These are phyloP conservation scores for Notolabrus celidotus DNA, from an alignment of 2,797 vertebrate genomes.

Conservation along the genomic window DNA sequence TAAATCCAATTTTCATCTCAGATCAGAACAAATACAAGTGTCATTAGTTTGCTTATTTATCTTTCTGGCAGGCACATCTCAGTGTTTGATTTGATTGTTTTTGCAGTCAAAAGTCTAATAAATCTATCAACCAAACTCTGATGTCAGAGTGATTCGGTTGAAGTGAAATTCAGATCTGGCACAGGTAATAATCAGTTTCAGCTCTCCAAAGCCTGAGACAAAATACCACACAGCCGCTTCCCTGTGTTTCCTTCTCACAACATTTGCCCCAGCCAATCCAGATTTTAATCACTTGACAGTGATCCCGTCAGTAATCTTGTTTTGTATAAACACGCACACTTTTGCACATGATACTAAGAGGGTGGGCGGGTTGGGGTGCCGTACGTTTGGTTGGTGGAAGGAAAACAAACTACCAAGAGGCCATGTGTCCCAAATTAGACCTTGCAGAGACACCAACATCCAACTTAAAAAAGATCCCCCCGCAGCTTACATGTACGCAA, in stretches of 20 bases:
- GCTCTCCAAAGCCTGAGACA: slow-evolving; percentile 34
- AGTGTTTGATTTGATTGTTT: slow-evolving; percentile 18
- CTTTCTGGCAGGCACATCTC: background rate
- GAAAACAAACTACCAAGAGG: slow-evolving; percentile 54
- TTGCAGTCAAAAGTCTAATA: slow-evolving; percentile 8
- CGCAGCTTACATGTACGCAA: slow-evolving; percentile 6
- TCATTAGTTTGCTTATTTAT: slow-evolving; percentile 19
- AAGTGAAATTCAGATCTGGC: slow-evolving; percentile 33
- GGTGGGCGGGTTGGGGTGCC: slow-evolving; percentile 29
- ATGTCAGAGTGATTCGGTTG: slow-evolving; percentile 16
- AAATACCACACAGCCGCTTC: slow-evolving; percentile 44
- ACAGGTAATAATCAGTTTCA: slow-evolving; percentile 52
- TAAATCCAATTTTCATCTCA: background rate
- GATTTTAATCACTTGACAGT: slow-evolving; percentile 62
- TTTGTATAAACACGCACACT: slow-evolving; percentile 61
- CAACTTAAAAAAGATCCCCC: slow-evolving; percentile 34
- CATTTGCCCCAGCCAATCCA: slow-evolving; percentile 35
- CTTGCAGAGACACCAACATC: slow-evolving; percentile 50
- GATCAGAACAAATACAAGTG: slow-evolving; percentile 8
- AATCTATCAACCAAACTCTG: slow-evolving; percentile 16
- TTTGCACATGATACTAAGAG: slow-evolving; percentile 34
- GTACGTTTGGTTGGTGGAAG: slow-evolving; percentile 34
- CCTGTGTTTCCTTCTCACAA: slow-evolving; percentile 41
- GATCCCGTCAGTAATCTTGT: slow-evolving; percentile 67
- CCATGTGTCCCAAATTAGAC: slow-evolving; percentile 73